Conservation (phyloP, 1,140 invertebrate genomes). For the Lasaia peninsularis region DNA sequence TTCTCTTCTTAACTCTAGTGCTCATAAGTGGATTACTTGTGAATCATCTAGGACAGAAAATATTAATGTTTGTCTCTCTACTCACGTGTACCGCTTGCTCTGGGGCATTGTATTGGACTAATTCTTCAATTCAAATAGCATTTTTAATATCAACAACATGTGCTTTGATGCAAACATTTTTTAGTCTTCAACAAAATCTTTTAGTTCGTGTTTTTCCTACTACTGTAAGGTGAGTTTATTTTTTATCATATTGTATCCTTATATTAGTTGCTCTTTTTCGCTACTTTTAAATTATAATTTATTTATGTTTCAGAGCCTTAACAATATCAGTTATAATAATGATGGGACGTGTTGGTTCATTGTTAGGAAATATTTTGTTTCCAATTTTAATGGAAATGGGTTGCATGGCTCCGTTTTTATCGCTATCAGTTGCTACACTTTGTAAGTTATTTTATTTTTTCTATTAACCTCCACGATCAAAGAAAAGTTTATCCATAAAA, state of each 20-base stretch:
- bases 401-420: slow-evolving; percentile 53
- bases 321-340: slow-evolving; percentile 36
- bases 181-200: slow-evolving; percentile 44
- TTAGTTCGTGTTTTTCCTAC: slow-evolving; percentile 49
- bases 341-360: slow-evolving; percentile 33
- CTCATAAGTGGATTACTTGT: slow-evolving; percentile 34
- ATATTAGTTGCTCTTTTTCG: no score
- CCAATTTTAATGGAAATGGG: slow-evolving; percentile 42
- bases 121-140: slow-evolving; percentile 40
- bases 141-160: slow-evolving; percentile 46
- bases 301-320: slow-evolving; percentile 31
- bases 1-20: slow-evolving; percentile 34
- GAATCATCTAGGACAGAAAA: slow-evolving; percentile 37
- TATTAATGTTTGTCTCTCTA: slow-evolving; percentile 37
- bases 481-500: no score
- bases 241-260: no score
- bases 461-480: no score
- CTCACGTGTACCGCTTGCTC: slow-evolving; percentile 32
- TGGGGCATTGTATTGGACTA: slow-evolving; percentile 35
- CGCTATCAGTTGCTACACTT: slow-evolving; percentile 33
- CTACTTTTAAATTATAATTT: slow-evolving; percentile 8
- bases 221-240: slow-evolving; percentile 38
- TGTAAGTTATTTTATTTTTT: slow-evolving; percentile 30
- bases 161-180: slow-evolving; percentile 43
- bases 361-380: slow-evolving; percentile 42